Evolutionary conservation across 2,113 vertebrate species (phyloP), one percentile per base, ranked within the genome.

Genomic region (Neopipo cinnamomea): DNA sequence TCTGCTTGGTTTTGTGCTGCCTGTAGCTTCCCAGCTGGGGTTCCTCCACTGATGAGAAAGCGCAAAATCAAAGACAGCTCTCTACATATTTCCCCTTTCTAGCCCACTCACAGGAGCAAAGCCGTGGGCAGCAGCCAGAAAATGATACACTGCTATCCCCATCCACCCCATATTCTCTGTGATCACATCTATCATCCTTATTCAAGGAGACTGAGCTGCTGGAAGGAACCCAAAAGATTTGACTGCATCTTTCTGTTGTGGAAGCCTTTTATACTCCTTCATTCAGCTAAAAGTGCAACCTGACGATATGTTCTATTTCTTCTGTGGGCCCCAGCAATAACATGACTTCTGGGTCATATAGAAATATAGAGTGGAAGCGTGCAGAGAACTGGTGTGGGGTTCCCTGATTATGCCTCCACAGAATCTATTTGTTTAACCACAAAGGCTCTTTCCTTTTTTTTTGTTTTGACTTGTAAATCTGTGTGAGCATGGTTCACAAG

Each of bases 11-110:
- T 89, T 87, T 82, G 44, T 52, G 70, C 33, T 81, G 68, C 55
- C 65, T 93, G 70, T 59, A 81, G 89, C 52, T 92, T 88, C 79
- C 35, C 89, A 91, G 68, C 47, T 91, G 84, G 59, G 47, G 31
- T 52, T 87, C 56, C n/a, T 85, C 56, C 73, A 65, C 1, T 94
- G 66, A 89, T 72, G 47, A 85, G 47, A 81, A 35, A 75, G 47
- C 56, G 82, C 72, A 85, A 93, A 91, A 89, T 91, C 77, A 93
- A 95, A 89, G 44, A 56, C 55, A 79, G 10, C 12, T 65, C 68
- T 81, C 70, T 74, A 42, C 47, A 35, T 93, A 41, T 93, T 78
- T 81, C 15, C 61, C 44, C 31, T 87, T 89, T 78, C 56, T 66
- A 88, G n/a, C 66, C 21, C 44, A 37, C 30, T 95, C 62, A 68